Conservation (phyloP, 1,140 invertebrate genomes). For the Bombus cullumanus region DNA sequence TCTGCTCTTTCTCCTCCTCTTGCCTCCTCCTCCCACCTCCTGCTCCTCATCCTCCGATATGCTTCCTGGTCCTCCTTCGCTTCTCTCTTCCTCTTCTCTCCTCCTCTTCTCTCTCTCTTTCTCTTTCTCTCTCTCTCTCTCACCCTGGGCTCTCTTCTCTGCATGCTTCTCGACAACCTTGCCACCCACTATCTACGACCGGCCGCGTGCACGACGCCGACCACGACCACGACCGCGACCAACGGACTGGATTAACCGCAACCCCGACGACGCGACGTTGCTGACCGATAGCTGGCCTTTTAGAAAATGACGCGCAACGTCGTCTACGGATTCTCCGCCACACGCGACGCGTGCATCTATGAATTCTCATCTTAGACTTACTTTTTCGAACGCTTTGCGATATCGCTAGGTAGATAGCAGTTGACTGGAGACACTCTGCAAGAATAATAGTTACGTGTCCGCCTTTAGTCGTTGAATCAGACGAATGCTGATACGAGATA, state of each 20-base stretch:
- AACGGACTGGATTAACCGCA: constrained; percentile 66
- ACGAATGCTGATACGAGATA: neutral
- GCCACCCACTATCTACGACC: constrained; percentile 37
- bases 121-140: neutral
- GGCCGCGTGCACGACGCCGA: constrained; percentile 42
- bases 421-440: neutral
- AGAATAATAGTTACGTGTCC: neutral
- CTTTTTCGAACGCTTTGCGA: neutral
- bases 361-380: neutral
- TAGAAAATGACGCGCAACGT: constrained; percentile 53
- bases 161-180: neutral
- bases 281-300: constrained; percentile 65
- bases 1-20: constrained; percentile 53
- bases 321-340: neutral
- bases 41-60: constrained; percentile 4
- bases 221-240: constrained; percentile 33
- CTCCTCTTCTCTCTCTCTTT: neutral
- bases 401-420: neutral
- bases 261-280: constrained; percentile 38
- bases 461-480: neutral
- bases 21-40: constrained; percentile 38
- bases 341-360: too few species aligned
- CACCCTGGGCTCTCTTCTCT: neutral
- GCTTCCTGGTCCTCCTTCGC: constrained; percentile 43
- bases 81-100: constrained; percentile 5